Conservation (phyloP, 2,797 vertebrate species). For the Percopsis omiscomaycus region DNA sequence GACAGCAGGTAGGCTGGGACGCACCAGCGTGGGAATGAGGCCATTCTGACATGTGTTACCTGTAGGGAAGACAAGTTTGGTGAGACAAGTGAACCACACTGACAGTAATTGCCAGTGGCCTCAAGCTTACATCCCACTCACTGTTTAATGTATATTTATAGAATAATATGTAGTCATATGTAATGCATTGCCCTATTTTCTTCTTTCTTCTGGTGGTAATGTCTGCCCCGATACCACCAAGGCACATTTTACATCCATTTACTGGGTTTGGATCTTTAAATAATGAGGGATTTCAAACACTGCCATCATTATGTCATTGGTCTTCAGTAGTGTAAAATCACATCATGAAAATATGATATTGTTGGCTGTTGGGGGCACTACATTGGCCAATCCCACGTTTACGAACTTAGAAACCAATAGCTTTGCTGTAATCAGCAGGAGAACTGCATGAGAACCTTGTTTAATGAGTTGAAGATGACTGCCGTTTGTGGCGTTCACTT, state of each 20-base stretch:
- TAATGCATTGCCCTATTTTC: not conserved
- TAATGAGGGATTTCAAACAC: constrained; percentile 11
- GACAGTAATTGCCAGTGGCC: not conserved
- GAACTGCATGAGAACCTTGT: no score
- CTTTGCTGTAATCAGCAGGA: no score
- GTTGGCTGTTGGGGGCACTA: not conserved
- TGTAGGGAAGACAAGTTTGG: constrained; percentile 62
- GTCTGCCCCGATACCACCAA: not conserved
- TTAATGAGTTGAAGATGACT: no score
- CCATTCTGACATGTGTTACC: constrained; percentile 95
- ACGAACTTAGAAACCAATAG: no score
- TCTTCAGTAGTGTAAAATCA: constrained; percentile 4
- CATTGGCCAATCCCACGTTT: not conserved
- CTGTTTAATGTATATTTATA: constrained; percentile 1
- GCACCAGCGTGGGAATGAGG: constrained; percentile 89
- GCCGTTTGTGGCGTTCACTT: not conserved
- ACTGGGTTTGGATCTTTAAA: not conserved
- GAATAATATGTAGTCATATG: not conserved
- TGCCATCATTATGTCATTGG: constrained; percentile 2
- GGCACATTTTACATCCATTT: not conserved
- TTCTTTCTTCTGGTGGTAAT: not conserved
- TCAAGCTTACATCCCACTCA: not conserved
- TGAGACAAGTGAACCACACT: constrained; percentile 19
- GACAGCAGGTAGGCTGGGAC: constrained; percentile 84
- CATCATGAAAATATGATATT: not conserved